Percentiles rank a stretch among this genome's conserved stretches.
Evolutionary conservation across 1,140 invertebrate species (phyloP).

Genomic region (Rhynchophorus ferrugineus): DNA sequence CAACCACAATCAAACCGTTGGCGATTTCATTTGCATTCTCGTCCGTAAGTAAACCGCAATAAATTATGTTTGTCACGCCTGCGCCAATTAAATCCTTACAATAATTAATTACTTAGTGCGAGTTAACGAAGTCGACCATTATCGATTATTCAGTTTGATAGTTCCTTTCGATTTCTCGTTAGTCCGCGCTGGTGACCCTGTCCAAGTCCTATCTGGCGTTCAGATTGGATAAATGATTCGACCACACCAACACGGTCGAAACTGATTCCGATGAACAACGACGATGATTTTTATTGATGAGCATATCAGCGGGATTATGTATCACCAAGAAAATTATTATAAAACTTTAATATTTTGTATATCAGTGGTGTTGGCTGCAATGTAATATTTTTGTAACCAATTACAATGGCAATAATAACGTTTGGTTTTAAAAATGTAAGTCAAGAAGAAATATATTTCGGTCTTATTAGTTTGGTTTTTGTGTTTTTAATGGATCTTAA

Average conservation of each 20-base stretch:
- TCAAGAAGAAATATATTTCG: too few relatives aligned
- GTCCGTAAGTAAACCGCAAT: slow-evolving; percentile 12
- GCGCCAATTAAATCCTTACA: slow-evolving; percentile 23
- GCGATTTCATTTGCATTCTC: slow-evolving; percentile 3
- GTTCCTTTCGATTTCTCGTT: slow-evolving; percentile 20
- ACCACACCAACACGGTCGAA: slow-evolving; percentile 2
- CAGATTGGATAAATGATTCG: slow-evolving; percentile 2
- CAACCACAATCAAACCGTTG: neutral
- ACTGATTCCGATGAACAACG: too few relatives aligned
- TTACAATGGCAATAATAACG: too few relatives aligned
- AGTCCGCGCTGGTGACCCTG: neutral
- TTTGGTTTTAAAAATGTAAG: too few relatives aligned
- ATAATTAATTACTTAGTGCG: slow-evolving; percentile 17
- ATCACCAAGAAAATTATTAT: too few relatives aligned
- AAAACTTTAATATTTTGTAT: too few relatives aligned
- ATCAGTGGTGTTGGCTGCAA: too few relatives aligned
- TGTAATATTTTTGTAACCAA: too few relatives aligned
- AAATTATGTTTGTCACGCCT: slow-evolving; percentile 23
- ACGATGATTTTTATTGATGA: too few relatives aligned
- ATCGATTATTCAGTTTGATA: slow-evolving; percentile 15
- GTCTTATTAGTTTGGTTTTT: too few relatives aligned
- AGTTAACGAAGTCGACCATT: slow-evolving; percentile 16
- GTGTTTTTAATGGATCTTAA: too few relatives aligned
- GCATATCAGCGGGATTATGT: too few relatives aligned
- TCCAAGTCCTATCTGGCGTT: neutral